phyloP scores from a whole-genome alignment of 2,888 invertebrate species.

The Pherbina coryleti region DNA sequence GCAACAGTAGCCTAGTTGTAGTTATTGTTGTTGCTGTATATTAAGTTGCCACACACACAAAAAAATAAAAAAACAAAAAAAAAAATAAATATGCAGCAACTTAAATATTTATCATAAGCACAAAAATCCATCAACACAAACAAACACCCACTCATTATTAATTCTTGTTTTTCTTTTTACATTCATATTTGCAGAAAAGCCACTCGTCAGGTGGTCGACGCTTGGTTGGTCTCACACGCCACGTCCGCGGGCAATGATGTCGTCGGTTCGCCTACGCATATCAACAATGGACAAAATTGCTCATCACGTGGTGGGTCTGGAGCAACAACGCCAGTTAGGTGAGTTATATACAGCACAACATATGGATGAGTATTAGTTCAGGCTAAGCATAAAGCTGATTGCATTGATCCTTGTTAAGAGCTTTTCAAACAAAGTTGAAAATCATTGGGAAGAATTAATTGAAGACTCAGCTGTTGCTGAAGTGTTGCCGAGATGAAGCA shows the following conservation, averaged over 20 bases:
- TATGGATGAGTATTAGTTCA: slow-evolving; percentile 24
- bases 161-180: slow-evolving; percentile 15
- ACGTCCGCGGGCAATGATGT: slow-evolving; percentile 72
- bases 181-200: slow-evolving; percentile 78
- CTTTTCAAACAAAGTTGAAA: neutral
- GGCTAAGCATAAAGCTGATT: slow-evolving; percentile 14
- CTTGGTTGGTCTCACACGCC: slow-evolving; percentile 92
- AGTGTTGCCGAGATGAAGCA: neutral
- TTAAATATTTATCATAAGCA: no score
- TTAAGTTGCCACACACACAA: no score
- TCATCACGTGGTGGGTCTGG: slow-evolving; percentile 84
- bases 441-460: neutral
- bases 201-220: slow-evolving; percentile 91
- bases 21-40: no score
- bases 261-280: slow-evolving; percentile 72
- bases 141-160: neutral
- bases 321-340: slow-evolving; percentile 92
- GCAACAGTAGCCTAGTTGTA: no score
- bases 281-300: slow-evolving; percentile 68
- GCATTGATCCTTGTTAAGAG: neutral
- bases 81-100: neutral
- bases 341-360: slow-evolving; percentile 66
- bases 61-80: neutral
- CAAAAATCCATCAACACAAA: neutral
- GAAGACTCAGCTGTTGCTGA: neutral